Base-by-base conservation (phyloP, 2,888 invertebrate genomes). In the Pheosia gnoma region DNA sequence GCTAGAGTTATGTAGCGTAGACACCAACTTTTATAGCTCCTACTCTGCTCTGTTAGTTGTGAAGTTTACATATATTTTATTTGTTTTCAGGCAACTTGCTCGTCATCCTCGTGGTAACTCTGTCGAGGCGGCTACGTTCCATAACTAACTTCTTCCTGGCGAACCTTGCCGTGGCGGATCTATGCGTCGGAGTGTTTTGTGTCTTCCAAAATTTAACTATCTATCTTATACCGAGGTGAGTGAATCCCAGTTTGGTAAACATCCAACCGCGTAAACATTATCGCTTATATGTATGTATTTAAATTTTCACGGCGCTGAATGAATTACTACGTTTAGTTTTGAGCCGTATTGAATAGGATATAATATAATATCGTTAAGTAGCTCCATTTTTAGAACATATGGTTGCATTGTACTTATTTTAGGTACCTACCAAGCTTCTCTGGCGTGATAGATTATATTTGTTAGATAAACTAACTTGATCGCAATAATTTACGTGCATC, bases 111-210 rank as follows among this genome's bases (percentile, higher is more conserved):
- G 98, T 98, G 65, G 97, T 98, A 63, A 96, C 96, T 5, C 86
- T 97, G 67, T 98, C 98, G 65, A 95, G 97, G 62, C 95, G 97
- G 57, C 94, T 98, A 80, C 95, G 98, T 62, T 97, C 98, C 47
- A 97, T 97, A 72, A 98, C 98, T 54, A 98, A 98, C 89, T 98
- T 98, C 88, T 98, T 98, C 88, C 90, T 98, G 82, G 98, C 97
- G 36, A 98, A 98, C 88, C 92, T 98, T 73, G 98, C 98, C 0
- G 95, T 97, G 60, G 98, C 98, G 4, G 98, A 98, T 89, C 95
- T 98, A 74, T 97, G 98, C 81, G 98, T 98, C n/a, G 98, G 97
- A 8, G 95, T 98, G 60, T 98, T 98, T 89, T 98, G 98, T 88
- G 97, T 98, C 62, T 96, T 97, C 86, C 98, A 98, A 85, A 98